These are phyloP conservation scores for Mareca strepera DNA, from an alignment of 2,797 vertebrate genomes.

Conservation along the genomic window DNA sequence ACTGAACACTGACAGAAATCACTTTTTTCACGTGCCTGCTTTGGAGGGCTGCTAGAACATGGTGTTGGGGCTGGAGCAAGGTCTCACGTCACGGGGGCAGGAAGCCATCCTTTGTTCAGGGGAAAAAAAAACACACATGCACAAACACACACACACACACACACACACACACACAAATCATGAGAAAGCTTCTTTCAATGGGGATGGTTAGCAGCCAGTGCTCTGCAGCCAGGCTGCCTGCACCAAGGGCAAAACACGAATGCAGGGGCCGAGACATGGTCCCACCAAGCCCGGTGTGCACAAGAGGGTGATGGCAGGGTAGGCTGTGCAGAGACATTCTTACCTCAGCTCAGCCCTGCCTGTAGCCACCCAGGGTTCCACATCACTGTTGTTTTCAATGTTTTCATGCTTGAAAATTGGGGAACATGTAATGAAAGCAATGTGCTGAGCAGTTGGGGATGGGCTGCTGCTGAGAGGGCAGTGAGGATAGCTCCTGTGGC, in stretches of 20 bases:
- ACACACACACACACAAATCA: too few relatives aligned
- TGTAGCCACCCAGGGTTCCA: neutral
- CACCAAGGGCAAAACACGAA: neutral
- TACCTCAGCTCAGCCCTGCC: neutral
- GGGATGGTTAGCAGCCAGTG: neutral
- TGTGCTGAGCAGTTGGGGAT: neutral
- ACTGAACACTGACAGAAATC: neutral
- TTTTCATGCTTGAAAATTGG: neutral
- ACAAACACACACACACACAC: too few relatives aligned
- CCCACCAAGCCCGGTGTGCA: fast-evolving
- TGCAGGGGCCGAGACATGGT: fast-evolving
- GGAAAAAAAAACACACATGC: neutral
- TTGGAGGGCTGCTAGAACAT: neutral
- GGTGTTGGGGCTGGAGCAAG: neutral
- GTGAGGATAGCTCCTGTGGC: neutral
- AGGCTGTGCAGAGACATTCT: neutral
- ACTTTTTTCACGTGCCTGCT: neutral
- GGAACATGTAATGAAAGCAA: neutral
- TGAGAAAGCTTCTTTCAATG: too few relatives aligned
- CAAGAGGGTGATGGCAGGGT: fast-evolving
- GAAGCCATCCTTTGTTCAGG: neutral
- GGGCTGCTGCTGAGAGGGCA: neutral
- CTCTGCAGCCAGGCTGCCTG: neutral
- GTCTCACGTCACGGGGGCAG: neutral
- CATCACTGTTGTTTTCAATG: fast-evolving